Percentiles rank a stretch among this genome's conserved stretches.
Evolutionary conservation across 2,888 invertebrate genomes (phyloP).

Genomic region (Anticlea derivata): DNA sequence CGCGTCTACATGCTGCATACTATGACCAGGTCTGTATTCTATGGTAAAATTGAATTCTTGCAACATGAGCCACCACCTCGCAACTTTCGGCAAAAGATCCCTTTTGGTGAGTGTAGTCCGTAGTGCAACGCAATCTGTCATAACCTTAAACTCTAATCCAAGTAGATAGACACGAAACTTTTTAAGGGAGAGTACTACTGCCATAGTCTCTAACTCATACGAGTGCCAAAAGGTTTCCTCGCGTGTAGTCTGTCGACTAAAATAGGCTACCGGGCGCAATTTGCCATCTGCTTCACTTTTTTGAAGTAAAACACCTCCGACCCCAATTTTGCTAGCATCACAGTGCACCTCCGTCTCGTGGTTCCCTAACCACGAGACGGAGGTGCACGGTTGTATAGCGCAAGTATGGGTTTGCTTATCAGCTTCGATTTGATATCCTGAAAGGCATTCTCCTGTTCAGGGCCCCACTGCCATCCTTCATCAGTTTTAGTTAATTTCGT

Average conservation of each 20-base stretch:
- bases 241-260: conserved; percentile 1
- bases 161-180: conserved; percentile 7
- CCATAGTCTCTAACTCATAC: conserved; percentile 8
- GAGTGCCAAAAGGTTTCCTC: conserved; percentile 1
- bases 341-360: conserved; percentile 1
- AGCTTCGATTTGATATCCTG: background rate
- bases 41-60: conserved; percentile 7
- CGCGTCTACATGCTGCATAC: conserved; percentile 10
- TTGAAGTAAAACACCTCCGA: conserved; percentile 1
- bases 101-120: background rate
- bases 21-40: conserved; percentile 1
- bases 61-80: conserved; percentile 6
- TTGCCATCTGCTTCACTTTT: background rate
- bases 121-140: conserved; percentile 9
- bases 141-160: conserved; percentile 6
- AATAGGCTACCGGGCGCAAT: conserved; percentile 1
- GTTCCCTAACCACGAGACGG: too few species aligned
- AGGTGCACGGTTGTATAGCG: conserved; percentile 1
- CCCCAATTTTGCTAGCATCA: conserved; percentile 2
- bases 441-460: background rate
- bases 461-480: background rate
- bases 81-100: conserved; percentile 4
- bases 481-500: background rate
- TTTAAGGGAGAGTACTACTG: conserved; percentile 1
- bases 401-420: background rate